phyloP scores from a whole-genome alignment of 2,113 vertebrate species.

The Turdus rufiventris region DNA sequence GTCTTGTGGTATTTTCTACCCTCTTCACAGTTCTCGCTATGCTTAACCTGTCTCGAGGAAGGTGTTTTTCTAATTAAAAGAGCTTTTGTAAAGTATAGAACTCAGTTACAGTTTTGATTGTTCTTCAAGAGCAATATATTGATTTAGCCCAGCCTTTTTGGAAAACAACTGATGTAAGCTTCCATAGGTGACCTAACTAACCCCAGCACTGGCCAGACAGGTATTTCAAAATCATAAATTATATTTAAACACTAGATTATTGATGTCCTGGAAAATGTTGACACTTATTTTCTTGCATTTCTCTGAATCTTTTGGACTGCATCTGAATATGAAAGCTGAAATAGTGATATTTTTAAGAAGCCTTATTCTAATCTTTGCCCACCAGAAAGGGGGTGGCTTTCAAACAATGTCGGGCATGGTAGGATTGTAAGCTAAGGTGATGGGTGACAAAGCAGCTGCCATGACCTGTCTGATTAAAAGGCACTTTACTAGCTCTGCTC shows the following conservation, averaged over 20 bases:
- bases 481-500: not conserved
- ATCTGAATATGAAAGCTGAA: not conserved
- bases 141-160: not conserved
- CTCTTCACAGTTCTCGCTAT: not conserved
- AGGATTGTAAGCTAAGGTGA: not conserved
- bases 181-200: not conserved
- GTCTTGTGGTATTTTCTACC: not conserved
- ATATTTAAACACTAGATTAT: not conserved
- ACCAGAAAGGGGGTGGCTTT: not conserved
- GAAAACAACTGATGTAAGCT: not conserved
- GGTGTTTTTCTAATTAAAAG: not conserved
- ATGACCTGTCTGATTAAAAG: not conserved
- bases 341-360: not conserved
- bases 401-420: rapidly evolving
- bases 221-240: not conserved
- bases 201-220: not conserved
- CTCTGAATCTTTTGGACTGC: not conserved
- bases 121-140: not conserved
- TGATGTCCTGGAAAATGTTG: not conserved
- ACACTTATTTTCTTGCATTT: not conserved
- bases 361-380: not conserved
- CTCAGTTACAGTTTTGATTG: not conserved
- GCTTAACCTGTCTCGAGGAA: not conserved
- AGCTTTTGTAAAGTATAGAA: not conserved
- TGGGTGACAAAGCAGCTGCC: not conserved